These are phyloP conservation scores for Drosophila phalerata DNA, from an alignment of 2,888 invertebrate species.

Conservation along the genomic window DNA sequence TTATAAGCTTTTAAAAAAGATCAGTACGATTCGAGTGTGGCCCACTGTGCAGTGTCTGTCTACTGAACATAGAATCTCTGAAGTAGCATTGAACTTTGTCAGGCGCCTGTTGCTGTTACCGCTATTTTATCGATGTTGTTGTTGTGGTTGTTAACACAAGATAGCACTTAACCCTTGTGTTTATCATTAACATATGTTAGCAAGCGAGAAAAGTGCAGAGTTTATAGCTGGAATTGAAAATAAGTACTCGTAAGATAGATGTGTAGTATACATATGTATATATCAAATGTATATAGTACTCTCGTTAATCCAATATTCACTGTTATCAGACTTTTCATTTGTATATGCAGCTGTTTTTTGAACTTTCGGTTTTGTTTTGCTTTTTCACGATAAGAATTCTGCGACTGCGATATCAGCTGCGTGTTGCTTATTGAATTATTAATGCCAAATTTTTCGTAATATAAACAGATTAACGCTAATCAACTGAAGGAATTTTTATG, in stretches of 20 bases:
- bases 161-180: conserved; percentile 48
- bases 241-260: neutral
- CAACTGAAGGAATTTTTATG: neutral
- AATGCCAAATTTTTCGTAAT: neutral
- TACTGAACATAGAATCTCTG: conserved; percentile 12
- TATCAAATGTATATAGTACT: neutral
- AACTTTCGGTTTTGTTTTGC: conserved; percentile 4
- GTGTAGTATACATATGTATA: neutral
- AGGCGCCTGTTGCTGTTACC: conserved; percentile 39
- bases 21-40: neutral
- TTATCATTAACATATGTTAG: neutral
- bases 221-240: neutral
- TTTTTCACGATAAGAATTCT: conserved; percentile 16
- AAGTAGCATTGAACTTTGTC: conserved; percentile 69
- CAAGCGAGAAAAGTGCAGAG: neutral
- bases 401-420: conserved; percentile 41
- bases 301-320: neutral
- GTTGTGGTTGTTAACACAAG: conserved; percentile 4
- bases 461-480: neutral
- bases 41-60: conserved; percentile 42
- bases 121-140: conserved; percentile 1
- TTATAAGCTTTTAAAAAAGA: neutral
- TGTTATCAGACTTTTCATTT: conserved; percentile 18
- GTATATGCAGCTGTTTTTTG: conserved; percentile 32
- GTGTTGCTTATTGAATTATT: neutral